phyloP scores from a whole-genome alignment of 2,888 invertebrate genomes.

The Epirrita christyi region DNA sequence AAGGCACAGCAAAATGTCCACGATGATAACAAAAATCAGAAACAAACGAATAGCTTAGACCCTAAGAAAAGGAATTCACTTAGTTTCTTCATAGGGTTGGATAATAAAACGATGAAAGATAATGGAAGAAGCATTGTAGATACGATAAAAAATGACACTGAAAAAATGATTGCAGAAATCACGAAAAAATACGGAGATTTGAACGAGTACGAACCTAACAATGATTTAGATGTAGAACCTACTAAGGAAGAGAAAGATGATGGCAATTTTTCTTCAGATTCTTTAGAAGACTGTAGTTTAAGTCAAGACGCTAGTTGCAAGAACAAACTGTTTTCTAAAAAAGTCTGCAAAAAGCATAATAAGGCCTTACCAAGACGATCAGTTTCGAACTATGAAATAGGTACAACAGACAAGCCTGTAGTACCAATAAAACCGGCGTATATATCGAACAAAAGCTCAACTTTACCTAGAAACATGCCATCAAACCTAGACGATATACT shows the following conservation, averaged over 20 bases:
- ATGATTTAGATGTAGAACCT: slow-evolving; percentile 71
- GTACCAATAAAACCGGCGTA: slow-evolving; percentile 70
- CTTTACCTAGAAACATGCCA: slow-evolving; percentile 80
- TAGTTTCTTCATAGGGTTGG: slow-evolving; percentile 87
- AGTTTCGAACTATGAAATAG: slow-evolving; percentile 92
- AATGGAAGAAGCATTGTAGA: slow-evolving; percentile 85
- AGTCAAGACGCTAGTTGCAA: slow-evolving; percentile 81
- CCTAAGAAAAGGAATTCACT: slow-evolving; percentile 85
- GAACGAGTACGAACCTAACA: slow-evolving; percentile 74
- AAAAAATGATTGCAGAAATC: slow-evolving; percentile 87
- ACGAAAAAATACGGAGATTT: slow-evolving; percentile 87
- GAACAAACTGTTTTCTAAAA: slow-evolving; percentile 81
- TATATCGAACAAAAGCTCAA: slow-evolving; percentile 73
- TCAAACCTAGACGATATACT: slow-evolving; percentile 81
- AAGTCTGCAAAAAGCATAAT: slow-evolving; percentile 81
- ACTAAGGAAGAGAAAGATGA: slow-evolving; percentile 83
- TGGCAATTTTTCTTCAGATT: slow-evolving; percentile 91
- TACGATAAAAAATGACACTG: slow-evolving; percentile 86
- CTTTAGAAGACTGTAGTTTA: slow-evolving; percentile 89
- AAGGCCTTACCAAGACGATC: slow-evolving; percentile 86
- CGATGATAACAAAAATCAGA: slow-evolving; percentile 36
- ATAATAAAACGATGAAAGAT: slow-evolving; percentile 72
- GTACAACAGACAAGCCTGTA: slow-evolving; percentile 70
- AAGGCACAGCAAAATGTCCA: slow-evolving; percentile 62
- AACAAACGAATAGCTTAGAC: slow-evolving; percentile 68